These are phyloP conservation scores for Lepidurus packardi DNA, from an alignment of 1,140 invertebrate genomes.

Conservation along the genomic window DNA sequence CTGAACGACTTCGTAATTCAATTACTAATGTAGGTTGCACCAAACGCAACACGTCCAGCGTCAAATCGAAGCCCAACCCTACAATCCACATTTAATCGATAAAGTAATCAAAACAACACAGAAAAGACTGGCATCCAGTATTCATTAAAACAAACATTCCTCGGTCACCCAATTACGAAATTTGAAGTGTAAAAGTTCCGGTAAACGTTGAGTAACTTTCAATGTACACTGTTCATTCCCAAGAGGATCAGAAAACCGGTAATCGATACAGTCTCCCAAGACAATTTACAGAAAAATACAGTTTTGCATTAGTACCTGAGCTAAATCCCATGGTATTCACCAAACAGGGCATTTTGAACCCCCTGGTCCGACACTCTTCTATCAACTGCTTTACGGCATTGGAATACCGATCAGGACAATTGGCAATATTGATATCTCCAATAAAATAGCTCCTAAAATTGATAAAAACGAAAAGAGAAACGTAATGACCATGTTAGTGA, in stretches of 20 bases:
- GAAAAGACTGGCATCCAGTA: background rate
- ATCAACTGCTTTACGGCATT: slow-evolving; percentile 41
- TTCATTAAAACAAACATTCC: too few species aligned
- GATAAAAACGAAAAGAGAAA: background rate
- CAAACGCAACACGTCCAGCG: slow-evolving; percentile 42
- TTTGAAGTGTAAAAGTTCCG: too few species aligned
- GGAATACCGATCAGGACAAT: slow-evolving; percentile 41
- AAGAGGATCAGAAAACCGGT: too few species aligned
- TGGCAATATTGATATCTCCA: slow-evolving; percentile 40
- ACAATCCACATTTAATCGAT: slow-evolving; percentile 15
- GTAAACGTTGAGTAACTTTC: too few species aligned
- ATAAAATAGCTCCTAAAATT: slow-evolving; percentile 38
- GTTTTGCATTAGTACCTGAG: slow-evolving; percentile 39
- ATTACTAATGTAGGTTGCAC: slow-evolving; percentile 42
- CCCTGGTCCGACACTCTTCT: slow-evolving; percentile 35
- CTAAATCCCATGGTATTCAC: slow-evolving; percentile 49
- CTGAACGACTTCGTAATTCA: slow-evolving; percentile 41
- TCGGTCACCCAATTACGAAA: too few species aligned
- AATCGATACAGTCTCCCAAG: too few species aligned
- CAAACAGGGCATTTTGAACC: slow-evolving; percentile 40
- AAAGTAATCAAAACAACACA: background rate
- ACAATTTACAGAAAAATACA: background rate
- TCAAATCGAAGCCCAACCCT: slow-evolving; percentile 43
- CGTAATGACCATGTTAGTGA: slow-evolving; percentile 28
- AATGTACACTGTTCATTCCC: too few species aligned